Conservation (phyloP, 2,113 vertebrate genomes). For the Sander lucioperca region DNA sequence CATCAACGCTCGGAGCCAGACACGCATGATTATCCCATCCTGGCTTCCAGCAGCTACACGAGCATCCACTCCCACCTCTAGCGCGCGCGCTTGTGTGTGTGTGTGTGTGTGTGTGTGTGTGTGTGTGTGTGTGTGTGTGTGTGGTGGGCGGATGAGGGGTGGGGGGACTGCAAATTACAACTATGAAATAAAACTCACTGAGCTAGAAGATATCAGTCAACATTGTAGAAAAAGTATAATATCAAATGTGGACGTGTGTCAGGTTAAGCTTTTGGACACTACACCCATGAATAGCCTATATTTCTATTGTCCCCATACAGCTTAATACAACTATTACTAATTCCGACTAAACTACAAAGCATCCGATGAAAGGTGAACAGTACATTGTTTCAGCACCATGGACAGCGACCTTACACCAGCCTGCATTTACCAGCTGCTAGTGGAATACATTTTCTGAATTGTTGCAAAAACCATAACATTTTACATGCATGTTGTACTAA, state of each 20-base stretch:
- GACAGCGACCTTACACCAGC: constrained; percentile 50
- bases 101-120: constrained; percentile 22
- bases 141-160: constrained; percentile 60
- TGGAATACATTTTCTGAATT: neutral
- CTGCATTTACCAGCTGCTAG: neutral
- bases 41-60: constrained; percentile 74
- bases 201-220: too few species aligned
- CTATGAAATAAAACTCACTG: neutral
- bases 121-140: constrained; percentile 15
- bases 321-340: neutral
- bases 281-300: neutral
- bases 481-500: constrained; percentile 1
- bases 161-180: constrained; percentile 53
- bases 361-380: neutral
- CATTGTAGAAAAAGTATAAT: neutral
- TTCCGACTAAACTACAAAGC: constrained; percentile 10
- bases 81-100: constrained; percentile 39
- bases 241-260: neutral
- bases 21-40: constrained; percentile 83
- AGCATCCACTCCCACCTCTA: constrained; percentile 74
- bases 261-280: neutral
- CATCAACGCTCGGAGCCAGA: constrained; percentile 79
- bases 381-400: constrained; percentile 71
- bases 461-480: neutral
- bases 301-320: too few species aligned